Base-by-base conservation (phyloP, 2,888 invertebrate genomes). In the Trichacis sp. region DNA sequence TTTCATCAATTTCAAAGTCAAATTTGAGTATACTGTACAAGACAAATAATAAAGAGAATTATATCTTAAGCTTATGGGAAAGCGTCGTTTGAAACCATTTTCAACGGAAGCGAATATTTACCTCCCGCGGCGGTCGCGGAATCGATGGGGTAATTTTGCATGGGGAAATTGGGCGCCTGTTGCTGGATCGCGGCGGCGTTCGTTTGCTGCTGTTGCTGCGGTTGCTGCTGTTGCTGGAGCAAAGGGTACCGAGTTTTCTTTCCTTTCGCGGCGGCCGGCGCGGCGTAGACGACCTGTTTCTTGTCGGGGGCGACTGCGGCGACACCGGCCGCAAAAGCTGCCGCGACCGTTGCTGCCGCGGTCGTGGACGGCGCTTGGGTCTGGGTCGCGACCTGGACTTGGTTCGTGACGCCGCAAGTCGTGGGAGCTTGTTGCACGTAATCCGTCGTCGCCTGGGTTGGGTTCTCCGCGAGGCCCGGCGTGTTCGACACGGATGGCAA, bases 381-480 rank as follows among this genome's bases (percentile, higher is more conserved):
- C 76, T 90, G 90, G 1, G 90, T 90, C 14, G 88, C 88, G 14
- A 89, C 90, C 83, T 90, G 89, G 42, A 89, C 89, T 77, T 89
- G 88, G 74, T 87, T 85, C 52, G 80, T 75, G 9, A 69, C 76
- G 58, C 80, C 76, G 58, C 80, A 81, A n/a, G 74, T 57, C 24
- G 71, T 71, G 18, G 77, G 72, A 11, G 79, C 68, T 47, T 75
- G 24, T 8, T 24, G 79, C 12, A 74, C 58, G 30, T 73, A 74
- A 36, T 72, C 74, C 47, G 70, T 76, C 53, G 72, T 73, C 53
- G 72, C 73, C 64, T 74, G 78, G 47, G 72, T 62, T 67, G 73
- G 57, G 42, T 47, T 75, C 14, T 79, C 74, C 49, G 70, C 56
- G 52, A 74, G 68, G 50, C 70, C 76, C 2, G 72, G 70, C 11